Evolutionary conservation across 2,113 vertebrate species (phyloP).

Genomic region (Mirounga angustirostris): DNA sequence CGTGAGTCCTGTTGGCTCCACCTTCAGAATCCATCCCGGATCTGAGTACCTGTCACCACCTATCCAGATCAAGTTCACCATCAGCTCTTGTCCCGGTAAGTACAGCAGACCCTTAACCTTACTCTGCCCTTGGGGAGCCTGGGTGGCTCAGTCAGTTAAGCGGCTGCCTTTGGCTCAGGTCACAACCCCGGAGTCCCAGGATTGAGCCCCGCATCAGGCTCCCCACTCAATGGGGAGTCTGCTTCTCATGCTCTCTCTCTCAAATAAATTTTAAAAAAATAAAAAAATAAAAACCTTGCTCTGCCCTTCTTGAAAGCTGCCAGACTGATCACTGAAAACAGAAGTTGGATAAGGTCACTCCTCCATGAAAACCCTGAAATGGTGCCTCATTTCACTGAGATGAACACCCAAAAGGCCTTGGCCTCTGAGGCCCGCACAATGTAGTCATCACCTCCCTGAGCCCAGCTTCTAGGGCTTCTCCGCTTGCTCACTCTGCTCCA

Average conservation of each 20-base stretch:
- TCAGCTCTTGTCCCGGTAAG: neutral
- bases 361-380: conserved; percentile 13
- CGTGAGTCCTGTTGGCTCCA: neutral
- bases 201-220: too few relatives aligned
- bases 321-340: neutral
- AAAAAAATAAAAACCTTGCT: too few relatives aligned
- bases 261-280: too few relatives aligned
- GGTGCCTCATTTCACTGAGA: neutral
- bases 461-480: neutral
- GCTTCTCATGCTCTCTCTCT: too few relatives aligned
- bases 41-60: neutral
- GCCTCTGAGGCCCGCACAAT: neutral
- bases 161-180: too few relatives aligned
- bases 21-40: neutral
- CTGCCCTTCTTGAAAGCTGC: neutral
- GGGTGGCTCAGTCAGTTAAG: too few relatives aligned
- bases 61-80: neutral
- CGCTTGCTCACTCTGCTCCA: neutral
- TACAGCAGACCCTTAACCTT: neutral
- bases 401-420: neutral
- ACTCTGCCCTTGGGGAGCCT: too few relatives aligned
- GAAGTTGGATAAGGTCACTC: neutral
- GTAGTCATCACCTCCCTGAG: neutral
- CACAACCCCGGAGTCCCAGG: too few relatives aligned
- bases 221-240: too few relatives aligned